Base-by-base conservation (phyloP, 2,797 vertebrate genomes). In the Lacerta bilineata region DNA sequence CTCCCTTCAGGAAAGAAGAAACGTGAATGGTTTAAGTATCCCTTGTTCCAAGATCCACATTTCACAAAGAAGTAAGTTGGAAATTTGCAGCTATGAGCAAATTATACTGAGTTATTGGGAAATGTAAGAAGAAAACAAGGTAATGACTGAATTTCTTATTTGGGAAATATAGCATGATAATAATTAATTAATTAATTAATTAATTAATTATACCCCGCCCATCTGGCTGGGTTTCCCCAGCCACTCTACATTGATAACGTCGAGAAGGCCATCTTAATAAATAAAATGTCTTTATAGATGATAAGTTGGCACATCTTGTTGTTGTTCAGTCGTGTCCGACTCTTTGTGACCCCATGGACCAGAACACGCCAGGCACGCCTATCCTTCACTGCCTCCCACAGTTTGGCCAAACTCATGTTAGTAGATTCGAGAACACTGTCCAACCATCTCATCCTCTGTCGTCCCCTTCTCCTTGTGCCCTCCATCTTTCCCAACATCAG, bases 1-100 rank as follows among this genome's bases (percentile, higher is more conserved):
- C 93, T 95, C 91, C n/a, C 93, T 95, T 71, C 95, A 94, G 55
- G 96, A 93, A 87, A 96, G 95, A 96, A 96, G 94, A 95, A 96
- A 90, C 79, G 46, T 89, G 89, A 89, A 94, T 91, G 92, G 89
- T 91, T 89, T 87, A 92, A 72, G 87, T 90, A 82, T 91, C 89
- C 81, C 85, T 89, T 93, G 80, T 81, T 46, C 92, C 89, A 93
- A 92, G 90, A 95, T 72, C 33, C 80, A 93, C 81, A 89, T 84
- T 90, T 88, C 94, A 84, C 88, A 89, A 84, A 92, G 92, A 80
- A 84, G 97, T 97, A 91, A 97, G 96, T 97, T 75, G 76, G 76
- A 92, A 13, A 43, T 41, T 0, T 0, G 4, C 88, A 29, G 23
- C 43, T 77, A 64, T 55, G 90, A 87, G 3, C 1, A 5, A 85